Base-by-base conservation (phyloP, 2,888 invertebrate genomes). In the Brenthis ino region DNA sequence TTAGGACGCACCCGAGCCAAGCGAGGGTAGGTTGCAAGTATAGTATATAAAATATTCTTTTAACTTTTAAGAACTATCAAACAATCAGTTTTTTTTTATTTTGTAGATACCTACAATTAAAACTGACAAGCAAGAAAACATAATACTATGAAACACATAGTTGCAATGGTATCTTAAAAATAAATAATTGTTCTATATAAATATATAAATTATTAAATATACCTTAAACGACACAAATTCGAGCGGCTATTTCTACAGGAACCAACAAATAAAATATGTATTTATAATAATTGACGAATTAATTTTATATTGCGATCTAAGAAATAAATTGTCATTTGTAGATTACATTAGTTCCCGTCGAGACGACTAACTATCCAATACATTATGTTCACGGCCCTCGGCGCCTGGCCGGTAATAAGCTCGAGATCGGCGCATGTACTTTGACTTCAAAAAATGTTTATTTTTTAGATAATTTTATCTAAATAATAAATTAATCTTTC, bases 331-430 rank as follows among this genome's bases (percentile, higher is more conserved):
- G 57, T 47, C 13, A 2, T 37, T 14, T 20, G 47, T 24, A 24
- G 47, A 47, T 57, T 16, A 57, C 16, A 57, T 57, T 57, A 57
- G 57, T 57, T 43, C 16, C 37, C 57, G 57, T 12, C 57, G 57
- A 28, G 43, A 37, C 6, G 57, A n/a, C 47, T 14, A 24, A 37
- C 43, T 16, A 16, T 12, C 43, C 57, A 16, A 20, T 43, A 13
- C 16, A 20, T 43, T 57, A 58, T 14, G 47, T 24, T 12, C 47
- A 24, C 57, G 43, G 16, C 57, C 11, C 56, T 37, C 56, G 56
- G 56, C 56, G 56, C 56, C 56, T 28, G 28, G 37, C n/a, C 14
- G 37, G 55, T 56, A 33, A 56, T 8, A 28, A 33, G 55, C 14
- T 12, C 2, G 2, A 28, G 37, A 28, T 28, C 13, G 56, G 37